Evolutionary conservation across 2,888 invertebrate species (phyloP).

Genomic region (Drosophila leonis): DNA sequence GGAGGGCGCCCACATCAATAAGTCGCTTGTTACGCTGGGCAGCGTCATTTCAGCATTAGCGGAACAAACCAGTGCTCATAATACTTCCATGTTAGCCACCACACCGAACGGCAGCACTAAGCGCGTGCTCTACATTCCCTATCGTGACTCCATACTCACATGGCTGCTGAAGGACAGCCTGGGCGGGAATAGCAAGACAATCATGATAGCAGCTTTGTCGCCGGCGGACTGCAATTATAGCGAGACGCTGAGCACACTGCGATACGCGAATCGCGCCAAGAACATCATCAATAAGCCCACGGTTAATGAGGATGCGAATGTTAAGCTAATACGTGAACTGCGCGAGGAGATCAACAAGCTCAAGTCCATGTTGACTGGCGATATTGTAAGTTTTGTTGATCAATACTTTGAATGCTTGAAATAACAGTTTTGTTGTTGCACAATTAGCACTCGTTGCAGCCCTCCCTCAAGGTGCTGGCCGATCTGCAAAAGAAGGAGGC

Average conservation of each 20-base stretch:
- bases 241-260: constrained; percentile 93
- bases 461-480: constrained; percentile 90
- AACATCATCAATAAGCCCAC: constrained; percentile 96
- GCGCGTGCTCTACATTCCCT: constrained; percentile 91
- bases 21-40: constrained; percentile 94
- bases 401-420: not conserved
- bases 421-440: not conserved
- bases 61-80: constrained; percentile 86
- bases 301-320: constrained; percentile 95
- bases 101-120: constrained; percentile 85
- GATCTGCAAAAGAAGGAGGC: constrained; percentile 96
- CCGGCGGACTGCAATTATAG: constrained; percentile 95
- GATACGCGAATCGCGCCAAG: constrained; percentile 95
- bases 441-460: constrained; percentile 86
- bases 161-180: constrained; percentile 95
- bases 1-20: constrained; percentile 96
- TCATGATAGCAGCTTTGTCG: constrained; percentile 94
- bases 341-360: constrained; percentile 94
- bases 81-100: constrained; percentile 76
- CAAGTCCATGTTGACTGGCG: constrained; percentile 90
- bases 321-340: constrained; percentile 93
- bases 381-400: constrained; percentile 86
- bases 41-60: constrained; percentile 95
- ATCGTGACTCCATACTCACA: constrained; percentile 94
- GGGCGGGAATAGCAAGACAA: constrained; percentile 96